phyloP scores from a whole-genome alignment of 2,888 invertebrate genomes.

The Cosmorhoe ocellata region DNA sequence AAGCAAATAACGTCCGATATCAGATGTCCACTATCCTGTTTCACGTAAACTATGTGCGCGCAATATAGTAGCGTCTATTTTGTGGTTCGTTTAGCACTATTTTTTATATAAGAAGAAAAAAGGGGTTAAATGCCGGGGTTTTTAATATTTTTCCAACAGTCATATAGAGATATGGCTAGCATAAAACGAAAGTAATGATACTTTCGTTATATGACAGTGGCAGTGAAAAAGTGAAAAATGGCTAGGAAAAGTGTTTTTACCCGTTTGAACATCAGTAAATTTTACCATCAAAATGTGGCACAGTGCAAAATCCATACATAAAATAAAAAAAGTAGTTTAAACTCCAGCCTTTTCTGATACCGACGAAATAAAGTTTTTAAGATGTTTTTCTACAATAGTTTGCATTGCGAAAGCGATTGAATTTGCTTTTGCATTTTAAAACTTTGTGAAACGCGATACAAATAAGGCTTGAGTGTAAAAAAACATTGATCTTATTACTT shows the following conservation, averaged over 20 bases:
- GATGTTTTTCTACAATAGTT: too few species aligned
- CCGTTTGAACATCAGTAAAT: slow-evolving; percentile 18
- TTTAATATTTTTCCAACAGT: slow-evolving; percentile 10
- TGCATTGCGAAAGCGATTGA: too few species aligned
- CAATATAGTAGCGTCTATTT: neutral
- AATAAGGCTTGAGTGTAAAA: too few species aligned
- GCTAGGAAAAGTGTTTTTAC: too few species aligned
- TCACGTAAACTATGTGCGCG: slow-evolving; percentile 41
- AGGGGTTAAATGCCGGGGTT: slow-evolving; percentile 6
- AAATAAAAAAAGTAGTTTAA: neutral
- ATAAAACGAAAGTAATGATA: slow-evolving; percentile 3
- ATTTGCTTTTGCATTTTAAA: too few species aligned
- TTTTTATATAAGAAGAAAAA: slow-evolving; percentile 4
- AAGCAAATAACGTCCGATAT: slow-evolving; percentile 45
- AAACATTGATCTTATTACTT: too few species aligned
- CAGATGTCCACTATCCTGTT: slow-evolving; percentile 41
- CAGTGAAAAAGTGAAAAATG: too few species aligned
- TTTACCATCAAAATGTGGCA: slow-evolving; percentile 30
- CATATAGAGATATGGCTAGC: slow-evolving; percentile 3
- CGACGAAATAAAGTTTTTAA: too few species aligned
- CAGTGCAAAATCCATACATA: neutral
- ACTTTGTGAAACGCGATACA: too few species aligned
- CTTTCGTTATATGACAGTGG: neutral
- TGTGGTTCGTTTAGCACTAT: too few species aligned
- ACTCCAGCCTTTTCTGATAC: too few species aligned